These are phyloP conservation scores for Cosmorhoe ocellata DNA, from an alignment of 2,888 invertebrate genomes.

Conservation along the genomic window DNA sequence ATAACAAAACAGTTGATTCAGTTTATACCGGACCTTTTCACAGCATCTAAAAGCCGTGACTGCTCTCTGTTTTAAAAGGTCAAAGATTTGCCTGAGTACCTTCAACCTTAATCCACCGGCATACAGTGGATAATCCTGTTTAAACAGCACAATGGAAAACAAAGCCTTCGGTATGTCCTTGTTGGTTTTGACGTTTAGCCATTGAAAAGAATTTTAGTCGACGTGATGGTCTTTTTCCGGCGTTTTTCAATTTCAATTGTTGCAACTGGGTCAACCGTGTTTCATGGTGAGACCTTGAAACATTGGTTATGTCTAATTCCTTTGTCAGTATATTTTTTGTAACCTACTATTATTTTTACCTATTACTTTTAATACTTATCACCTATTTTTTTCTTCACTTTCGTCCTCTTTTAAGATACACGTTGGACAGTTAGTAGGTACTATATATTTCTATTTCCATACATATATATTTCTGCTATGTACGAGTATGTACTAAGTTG, in stretches of 20 bases:
- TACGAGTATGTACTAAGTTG: too few species aligned
- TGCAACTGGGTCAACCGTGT: conserved; percentile 15
- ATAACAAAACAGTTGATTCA: conserved; percentile 7
- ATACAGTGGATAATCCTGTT: conserved; percentile 17
- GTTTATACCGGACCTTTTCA: conserved; percentile 29
- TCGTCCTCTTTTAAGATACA: too few species aligned
- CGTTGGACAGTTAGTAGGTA: too few species aligned
- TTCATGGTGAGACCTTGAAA: conserved; percentile 11
- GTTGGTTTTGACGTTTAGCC: conserved; percentile 16
- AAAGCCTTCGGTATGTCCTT: conserved; percentile 30
- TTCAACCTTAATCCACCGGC: conserved; percentile 13
- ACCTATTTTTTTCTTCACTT: too few species aligned
- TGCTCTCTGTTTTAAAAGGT: conserved; percentile 30
- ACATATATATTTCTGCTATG: too few species aligned
- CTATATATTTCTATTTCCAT: too few species aligned
- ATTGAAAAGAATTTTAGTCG: conserved; percentile 19
- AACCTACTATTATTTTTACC: too few species aligned
- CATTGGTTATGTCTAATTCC: conserved; percentile 3
- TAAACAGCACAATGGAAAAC: conserved; percentile 23
- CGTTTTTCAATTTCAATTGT: conserved; percentile 18
- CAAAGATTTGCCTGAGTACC: conserved; percentile 18
- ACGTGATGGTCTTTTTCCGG: conserved; percentile 20
- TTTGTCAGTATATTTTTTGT: conserved; percentile 1
- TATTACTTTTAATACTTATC: too few species aligned
- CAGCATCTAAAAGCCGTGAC: conserved; percentile 30